Base-by-base conservation (phyloP, 2,888 invertebrate species). In the Sinelater perroti region DNA sequence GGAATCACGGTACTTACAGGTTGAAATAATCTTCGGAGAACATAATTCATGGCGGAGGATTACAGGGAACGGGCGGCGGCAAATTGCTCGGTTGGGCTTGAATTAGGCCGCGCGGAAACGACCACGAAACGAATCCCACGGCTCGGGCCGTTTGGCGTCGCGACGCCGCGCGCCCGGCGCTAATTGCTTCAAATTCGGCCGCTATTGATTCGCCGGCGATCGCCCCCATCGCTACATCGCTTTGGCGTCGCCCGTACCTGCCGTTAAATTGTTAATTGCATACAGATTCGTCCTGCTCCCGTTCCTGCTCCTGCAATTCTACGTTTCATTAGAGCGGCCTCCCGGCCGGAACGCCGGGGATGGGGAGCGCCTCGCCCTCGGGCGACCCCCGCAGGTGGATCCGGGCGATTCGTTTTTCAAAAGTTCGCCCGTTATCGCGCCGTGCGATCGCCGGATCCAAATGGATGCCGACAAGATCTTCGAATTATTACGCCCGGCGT, bases 151-250 rank as follows among this genome's bases (percentile, higher is more conserved):
- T 51, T 60, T 55, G 51, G 55, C 50, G 38, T 59, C 59, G 50
- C 50, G 49, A 54, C 45, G 52, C 49, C 35, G 55, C 46, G 47
- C 51, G 54, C 58, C 51, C 55, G 56, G 56, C 61, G 55, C 36
- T 56, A 58, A 62, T 62, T 62, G 61, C 55, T 59, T 59, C 56
- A 56, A 55, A 61, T 61, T 57, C 55, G 21, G 40, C 50, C 44
- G 33, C 45, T 61, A 61, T 61, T 46, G 61, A 58, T 61, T 61
- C 49, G 46, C 44, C 46, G 40, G 45, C 42, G 35, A 49, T 49
- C 36, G 54, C 49, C 42, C 46, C 31, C 53, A 44, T 58, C 52
- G 47, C 35, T 36, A 51, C 50, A 56, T 50, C 49, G 49, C 49
- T 56, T 56, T 51, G 16, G 42, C 54, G 42, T 28, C 49, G 36